These are phyloP conservation scores for Phasianus colchicus DNA, from an alignment of 2,113 vertebrate species.

Conservation along the genomic window DNA sequence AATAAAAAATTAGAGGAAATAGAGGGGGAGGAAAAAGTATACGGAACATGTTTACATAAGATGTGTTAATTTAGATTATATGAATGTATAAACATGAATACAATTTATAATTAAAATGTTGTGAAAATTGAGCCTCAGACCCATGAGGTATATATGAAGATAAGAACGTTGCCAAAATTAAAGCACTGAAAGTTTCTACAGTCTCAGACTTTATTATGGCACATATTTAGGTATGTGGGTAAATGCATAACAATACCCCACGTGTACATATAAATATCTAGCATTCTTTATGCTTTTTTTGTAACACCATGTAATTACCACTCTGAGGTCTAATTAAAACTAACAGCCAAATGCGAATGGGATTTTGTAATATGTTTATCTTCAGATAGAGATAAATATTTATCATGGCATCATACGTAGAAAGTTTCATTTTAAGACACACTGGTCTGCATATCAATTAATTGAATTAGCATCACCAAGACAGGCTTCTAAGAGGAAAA, in stretches of 20 bases:
- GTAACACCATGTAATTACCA: neutral
- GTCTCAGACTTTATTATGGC: neutral
- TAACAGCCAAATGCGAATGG: neutral
- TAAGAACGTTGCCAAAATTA: neutral
- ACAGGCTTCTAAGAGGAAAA: neutral
- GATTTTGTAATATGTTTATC: neutral
- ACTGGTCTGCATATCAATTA: neutral
- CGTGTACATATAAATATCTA: neutral
- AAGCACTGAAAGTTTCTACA: neutral
- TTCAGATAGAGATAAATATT: neutral
- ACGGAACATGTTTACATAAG: neutral
- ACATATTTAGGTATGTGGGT: neutral
- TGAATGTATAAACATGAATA: neutral
- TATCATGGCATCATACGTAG: neutral
- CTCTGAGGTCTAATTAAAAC: slow-evolving; percentile 6
- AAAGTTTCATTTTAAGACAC: neutral
- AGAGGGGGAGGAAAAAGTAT: neutral
- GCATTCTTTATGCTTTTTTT: neutral
- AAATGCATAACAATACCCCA: neutral
- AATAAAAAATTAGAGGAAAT: neutral
- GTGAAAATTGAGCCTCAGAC: neutral
- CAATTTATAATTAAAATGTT: neutral
- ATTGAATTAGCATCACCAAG: neutral
- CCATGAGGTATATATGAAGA: neutral
- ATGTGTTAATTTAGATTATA: neutral